phyloP scores from a whole-genome alignment of 2,113 vertebrate species.

The Mormyrus iriodes region DNA sequence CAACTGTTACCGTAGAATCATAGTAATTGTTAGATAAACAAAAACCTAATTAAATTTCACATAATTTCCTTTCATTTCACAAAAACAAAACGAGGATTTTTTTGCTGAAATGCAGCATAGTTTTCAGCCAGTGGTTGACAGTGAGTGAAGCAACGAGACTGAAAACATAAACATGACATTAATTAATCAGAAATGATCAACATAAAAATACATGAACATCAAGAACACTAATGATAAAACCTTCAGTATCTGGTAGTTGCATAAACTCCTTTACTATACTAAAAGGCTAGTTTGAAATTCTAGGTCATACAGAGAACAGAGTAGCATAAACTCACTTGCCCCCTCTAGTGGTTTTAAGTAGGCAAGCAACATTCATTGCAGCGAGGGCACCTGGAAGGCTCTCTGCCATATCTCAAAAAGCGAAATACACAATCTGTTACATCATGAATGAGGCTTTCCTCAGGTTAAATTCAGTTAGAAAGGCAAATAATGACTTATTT shows the following conservation, averaged over 20 bases:
- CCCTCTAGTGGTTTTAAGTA: slow-evolving; percentile 7
- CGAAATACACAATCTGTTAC: not conserved
- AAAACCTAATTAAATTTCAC: not conserved
- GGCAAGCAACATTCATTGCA: not conserved
- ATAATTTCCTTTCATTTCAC: not conserved
- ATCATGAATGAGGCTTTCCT: not conserved
- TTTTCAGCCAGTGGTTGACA: not conserved
- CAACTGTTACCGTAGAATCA: not conserved
- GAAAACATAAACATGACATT: not conserved
- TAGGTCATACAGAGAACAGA: not conserved
- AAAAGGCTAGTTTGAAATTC: not conserved
- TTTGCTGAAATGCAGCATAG: no score
- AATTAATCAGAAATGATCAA: not conserved
- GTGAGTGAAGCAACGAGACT: not conserved
- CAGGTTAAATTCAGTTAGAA: not conserved
- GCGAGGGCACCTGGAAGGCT: not conserved
- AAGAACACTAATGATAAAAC: not conserved
- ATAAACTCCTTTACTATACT: not conserved
- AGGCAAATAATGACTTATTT: not conserved
- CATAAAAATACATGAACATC: not conserved
- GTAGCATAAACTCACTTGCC: not conserved
- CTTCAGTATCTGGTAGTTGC: not conserved
- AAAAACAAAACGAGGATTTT: not conserved
- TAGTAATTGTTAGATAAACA: not conserved
- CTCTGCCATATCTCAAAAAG: not conserved